phyloP scores from a whole-genome alignment of 2,797 vertebrate genomes.

The Macropodus opercularis region DNA sequence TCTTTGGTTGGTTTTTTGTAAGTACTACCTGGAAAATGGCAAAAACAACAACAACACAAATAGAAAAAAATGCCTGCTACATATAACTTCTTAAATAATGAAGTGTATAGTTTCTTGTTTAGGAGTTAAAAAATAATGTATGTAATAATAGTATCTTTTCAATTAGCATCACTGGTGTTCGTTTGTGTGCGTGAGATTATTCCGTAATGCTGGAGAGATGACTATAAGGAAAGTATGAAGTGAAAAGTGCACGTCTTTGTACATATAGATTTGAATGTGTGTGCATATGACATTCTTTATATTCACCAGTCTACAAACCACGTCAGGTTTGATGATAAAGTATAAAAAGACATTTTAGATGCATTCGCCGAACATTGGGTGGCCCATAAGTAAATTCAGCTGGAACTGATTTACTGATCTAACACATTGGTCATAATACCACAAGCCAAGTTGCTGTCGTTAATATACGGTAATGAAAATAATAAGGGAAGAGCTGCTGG shows the following conservation, averaged over 20 bases:
- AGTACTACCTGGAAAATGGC: not conserved
- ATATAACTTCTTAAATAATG: not conserved
- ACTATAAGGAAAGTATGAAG: conserved; percentile 3
- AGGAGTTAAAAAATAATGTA: conserved; percentile 14
- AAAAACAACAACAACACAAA: not conserved
- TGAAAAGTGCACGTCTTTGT: conserved; percentile 34
- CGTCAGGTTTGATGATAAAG: too few species aligned
- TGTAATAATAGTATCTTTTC: too few species aligned
- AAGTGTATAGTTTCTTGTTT: conserved; percentile 1
- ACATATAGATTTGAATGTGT: conserved; percentile 44
- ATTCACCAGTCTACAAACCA: too few species aligned
- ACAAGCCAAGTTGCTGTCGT: not conserved
- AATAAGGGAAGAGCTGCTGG: conserved; percentile 59
- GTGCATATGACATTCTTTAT: conserved; percentile 22
- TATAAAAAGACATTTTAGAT: too few species aligned
- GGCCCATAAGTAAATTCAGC: conserved; percentile 18
- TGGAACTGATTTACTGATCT: conserved; percentile 35
- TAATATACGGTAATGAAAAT: not conserved
- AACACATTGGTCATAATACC: not conserved
- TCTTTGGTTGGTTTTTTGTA: not conserved
- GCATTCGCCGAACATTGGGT: not conserved
- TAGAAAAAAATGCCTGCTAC: conserved; percentile 3
- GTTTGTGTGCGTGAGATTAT: conserved; percentile 28
- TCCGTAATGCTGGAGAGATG: conserved; percentile 74
- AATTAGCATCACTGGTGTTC: too few species aligned